Base-by-base conservation (phyloP, 2,888 invertebrate species). In the Trimorus sp. region DNA sequence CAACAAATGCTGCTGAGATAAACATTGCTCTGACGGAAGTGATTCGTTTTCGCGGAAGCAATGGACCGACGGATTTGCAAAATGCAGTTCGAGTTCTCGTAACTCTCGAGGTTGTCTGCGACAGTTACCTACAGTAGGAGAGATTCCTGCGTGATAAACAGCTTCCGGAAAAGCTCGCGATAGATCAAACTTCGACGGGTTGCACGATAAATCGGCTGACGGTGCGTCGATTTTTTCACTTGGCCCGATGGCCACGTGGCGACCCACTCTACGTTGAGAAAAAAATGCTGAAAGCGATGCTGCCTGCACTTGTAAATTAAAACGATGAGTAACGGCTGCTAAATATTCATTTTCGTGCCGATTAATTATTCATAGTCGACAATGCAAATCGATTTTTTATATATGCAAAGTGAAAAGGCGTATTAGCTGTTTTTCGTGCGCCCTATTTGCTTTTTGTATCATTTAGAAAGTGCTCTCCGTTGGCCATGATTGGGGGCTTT, bases 51-150 rank as follows among this genome's bases (percentile, higher is more conserved):
- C 26, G 4, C 2, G 26, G 26, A 26, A 26, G 26, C 26, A 26
- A 26, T 26, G 26, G 26, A 26, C 26, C 26, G 26, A 26, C 26
- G 26, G 26, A 26, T 26, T 1, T 26, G 26, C 26, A 26, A 26
- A 26, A 26, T 26, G 26, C 26, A 26, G 26, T 26, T 26, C 26
- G 26, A 26, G 26, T 3, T 26, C 26, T 26, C 26, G 4, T 26
- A 26, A 26, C 26, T 26, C 37, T 2, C 48, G 11, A 42, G 15
- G 8, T 58, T 60, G 62, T 38, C 26, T 8, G 36, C 12, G 56
- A 58, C 14, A 58, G 71, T 79, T 79, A 79, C 79, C 79, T 49
- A 79, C 79, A 49, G 79, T 73, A 59, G 79, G 79, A 68, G 79
- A 38, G 5, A 9, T 16, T 51, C 58, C n/a, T 15, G 14, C 7